Evolutionary conservation across 2,797 vertebrate genomes (phyloP).

Genomic region (Pantherophis alleghaniensis): DNA sequence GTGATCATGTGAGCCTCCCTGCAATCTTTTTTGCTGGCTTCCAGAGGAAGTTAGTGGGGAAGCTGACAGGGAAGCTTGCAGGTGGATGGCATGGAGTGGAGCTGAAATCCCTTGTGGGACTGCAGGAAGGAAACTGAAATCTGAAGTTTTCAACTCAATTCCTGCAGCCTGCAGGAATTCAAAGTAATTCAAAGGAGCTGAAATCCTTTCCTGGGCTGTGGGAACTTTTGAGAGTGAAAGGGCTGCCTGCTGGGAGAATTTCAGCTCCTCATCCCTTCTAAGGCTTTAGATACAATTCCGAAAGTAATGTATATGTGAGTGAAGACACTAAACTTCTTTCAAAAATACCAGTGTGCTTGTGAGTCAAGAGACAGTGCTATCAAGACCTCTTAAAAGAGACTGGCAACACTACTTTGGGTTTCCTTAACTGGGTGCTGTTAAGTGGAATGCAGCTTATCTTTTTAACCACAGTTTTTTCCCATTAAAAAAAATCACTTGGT

Average conservation of each 20-base stretch:
- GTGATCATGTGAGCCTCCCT: not conserved
- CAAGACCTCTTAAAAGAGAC: not conserved
- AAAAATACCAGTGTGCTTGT: not conserved
- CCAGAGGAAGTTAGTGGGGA: not conserved
- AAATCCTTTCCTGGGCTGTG: not conserved
- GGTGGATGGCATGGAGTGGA: not conserved
- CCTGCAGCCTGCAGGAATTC: not conserved
- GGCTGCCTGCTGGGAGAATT: not conserved
- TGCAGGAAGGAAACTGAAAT: not conserved
- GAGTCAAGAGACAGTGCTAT: not conserved
- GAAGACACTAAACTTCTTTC: not conserved
- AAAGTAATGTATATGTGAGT: not conserved
- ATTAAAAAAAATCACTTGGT: slow-evolving; percentile 35
- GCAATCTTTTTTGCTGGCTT: not conserved
- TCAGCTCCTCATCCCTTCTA: slow-evolving; percentile 8
- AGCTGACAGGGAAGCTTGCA: not conserved
- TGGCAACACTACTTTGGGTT: not conserved
- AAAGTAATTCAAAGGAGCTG: not conserved
- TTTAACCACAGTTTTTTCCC: slow-evolving; percentile 7
- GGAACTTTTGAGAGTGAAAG: not conserved
- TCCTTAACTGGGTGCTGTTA: not conserved
- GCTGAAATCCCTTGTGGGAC: not conserved
- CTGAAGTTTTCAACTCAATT: not conserved
- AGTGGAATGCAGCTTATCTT: not conserved
- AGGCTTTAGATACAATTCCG: slow-evolving; percentile 48